Evolutionary conservation across 30 jellyfish, hydroid and myxozoan genomes (phyloP), one percentile per base, ranked within the genome.

Genomic region (Pseudorhiza aurosa): DNA sequence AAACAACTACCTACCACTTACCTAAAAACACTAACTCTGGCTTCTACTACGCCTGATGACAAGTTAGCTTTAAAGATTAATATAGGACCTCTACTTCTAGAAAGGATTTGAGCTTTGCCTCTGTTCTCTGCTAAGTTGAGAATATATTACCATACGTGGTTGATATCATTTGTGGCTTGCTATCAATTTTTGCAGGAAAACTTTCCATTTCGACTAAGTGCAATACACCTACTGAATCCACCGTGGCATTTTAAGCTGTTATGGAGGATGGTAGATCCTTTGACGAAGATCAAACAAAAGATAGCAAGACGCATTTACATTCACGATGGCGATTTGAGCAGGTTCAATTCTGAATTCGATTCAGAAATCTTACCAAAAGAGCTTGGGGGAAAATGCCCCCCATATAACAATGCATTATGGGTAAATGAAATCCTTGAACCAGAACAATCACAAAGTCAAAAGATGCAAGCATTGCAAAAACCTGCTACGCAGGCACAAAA

Each of bases 231-330:
- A 39, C 76, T 91, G 58, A 91, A 91, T 45, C 98, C 98, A 22
- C 94, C 96, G 0, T 91, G 98, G 98, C 98, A 91, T 58, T 91
- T 91, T 95, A 91, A 91, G 75, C 82, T 91, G 15, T 49, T 84
- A 4, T 91, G 98, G 98, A 91, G 84, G 75, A 77, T 91, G 96
- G 91, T 73, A 12, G 91, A 85, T 57, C 96, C 96, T 2, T 29
- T 85, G 64, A 69, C 90, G 42, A 68, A 60, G 12, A 72, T 91
- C 45, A 91, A 85, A 58, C 95, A 67, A 37, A 91, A 91, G 77
- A 65, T 74, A 2, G 94, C 91, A 0, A 53, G 91, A 36, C 40
- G 98, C 45, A 80, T 91, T 1, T 81, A 42, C 46, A 85, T 91
- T n/a, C 98, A 91, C 58, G 98, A 91, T 59, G 98, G 98, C 0